Evolutionary conservation across 2,113 vertebrate genomes (phyloP), one percentile per base, ranked within the genome.

Genomic region (Trogon surrucura): DNA sequence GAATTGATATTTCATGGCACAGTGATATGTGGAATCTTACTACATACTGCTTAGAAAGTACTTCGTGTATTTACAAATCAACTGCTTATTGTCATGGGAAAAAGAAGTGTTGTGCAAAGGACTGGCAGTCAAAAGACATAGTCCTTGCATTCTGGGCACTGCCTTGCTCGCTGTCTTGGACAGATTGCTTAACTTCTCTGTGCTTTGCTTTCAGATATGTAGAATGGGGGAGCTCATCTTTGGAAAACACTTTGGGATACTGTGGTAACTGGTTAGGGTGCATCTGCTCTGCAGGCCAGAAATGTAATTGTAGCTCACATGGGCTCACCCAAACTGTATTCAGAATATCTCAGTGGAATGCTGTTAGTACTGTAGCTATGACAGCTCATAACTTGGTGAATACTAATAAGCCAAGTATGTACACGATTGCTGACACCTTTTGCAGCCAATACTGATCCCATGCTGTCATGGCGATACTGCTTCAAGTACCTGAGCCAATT

Each of bases 191-290:
- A 95, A 88, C 93, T 91, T 94, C 72, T 97, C 92, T 97, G 77
- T 96, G 92, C 95, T 96, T 95, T 88, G 70, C 85, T 96, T 96
- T 96, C 95, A 96, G 93, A 95, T 94, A 17, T 94, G 56, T 97
- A 95, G 84, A 94, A 92, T 83, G 85, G 90, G 96, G 92, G 72
- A 96, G 66, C 85, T 90, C 80, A 60, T 77, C 85, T 93, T 95
- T 96, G 96, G 95, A 94, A 97, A 96, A 62, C 91, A 80, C 92
- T 96, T 91, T 95, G 93, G 95, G 93, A 96, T 95, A 62, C 82
- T 90, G 92, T 97, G 93, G 96, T 96, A 97, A 95, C 95, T 74
- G 80, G 85, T 88, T 86, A 96, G 96, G 91, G 73, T 64, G n/a
- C 65, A 89, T 79, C 70, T 81, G 80, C 80, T 84, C 50, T 67